phyloP scores from a whole-genome alignment of 2,797 vertebrate species.

The Phylloscopus collybita region DNA sequence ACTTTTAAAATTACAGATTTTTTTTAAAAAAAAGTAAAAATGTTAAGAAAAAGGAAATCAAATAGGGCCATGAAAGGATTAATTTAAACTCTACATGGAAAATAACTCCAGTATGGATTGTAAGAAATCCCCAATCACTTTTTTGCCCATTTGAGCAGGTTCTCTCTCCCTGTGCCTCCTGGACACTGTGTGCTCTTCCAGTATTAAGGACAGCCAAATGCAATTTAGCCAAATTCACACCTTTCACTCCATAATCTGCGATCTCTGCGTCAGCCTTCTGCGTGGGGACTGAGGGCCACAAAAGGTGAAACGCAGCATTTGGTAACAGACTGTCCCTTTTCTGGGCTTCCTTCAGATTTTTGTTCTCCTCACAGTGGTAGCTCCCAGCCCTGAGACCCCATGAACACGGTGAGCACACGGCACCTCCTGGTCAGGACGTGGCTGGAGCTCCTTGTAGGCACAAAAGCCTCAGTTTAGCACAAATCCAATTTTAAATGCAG shows the following conservation, averaged over 20 bases:
- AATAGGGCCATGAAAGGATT: background rate
- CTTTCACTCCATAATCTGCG: background rate
- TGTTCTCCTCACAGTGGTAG: background rate
- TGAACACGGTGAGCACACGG: accelerated
- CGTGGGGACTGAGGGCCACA: background rate
- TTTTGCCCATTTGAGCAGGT: background rate
- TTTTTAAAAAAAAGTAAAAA: background rate
- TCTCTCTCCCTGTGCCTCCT: background rate
- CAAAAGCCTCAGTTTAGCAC: background rate
- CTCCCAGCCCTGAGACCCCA: background rate
- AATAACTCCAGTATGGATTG: background rate
- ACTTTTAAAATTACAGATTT: background rate
- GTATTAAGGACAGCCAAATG: background rate
- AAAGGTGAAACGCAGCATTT: background rate
- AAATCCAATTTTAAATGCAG: conserved; percentile 1
- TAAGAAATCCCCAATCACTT: background rate
- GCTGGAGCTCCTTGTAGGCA: background rate
- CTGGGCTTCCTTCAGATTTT: background rate
- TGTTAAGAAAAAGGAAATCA: background rate
- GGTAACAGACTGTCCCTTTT: background rate
- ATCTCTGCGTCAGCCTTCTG: background rate
- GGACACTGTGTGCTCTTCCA: background rate
- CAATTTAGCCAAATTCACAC: conserved; percentile 20
- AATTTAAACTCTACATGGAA: background rate
- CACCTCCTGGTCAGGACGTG: background rate